These are phyloP conservation scores for Heliconius nattereri DNA, from an alignment of 1,140 invertebrate genomes.

Conservation along the genomic window DNA sequence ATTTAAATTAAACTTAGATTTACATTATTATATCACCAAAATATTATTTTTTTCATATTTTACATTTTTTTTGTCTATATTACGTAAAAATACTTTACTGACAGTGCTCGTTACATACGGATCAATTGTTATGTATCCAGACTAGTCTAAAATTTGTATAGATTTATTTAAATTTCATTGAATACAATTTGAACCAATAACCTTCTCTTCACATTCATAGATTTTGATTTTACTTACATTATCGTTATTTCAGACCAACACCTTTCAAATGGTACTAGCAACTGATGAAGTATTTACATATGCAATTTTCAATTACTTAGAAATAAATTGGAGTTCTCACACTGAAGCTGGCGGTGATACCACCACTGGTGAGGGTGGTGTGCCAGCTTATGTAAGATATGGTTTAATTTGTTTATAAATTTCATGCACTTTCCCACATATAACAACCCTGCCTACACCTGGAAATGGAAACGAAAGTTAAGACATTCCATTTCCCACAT, in stretches of 20 bases:
- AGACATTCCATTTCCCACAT: no score
- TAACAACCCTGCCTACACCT: no score
- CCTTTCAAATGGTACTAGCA: slow-evolving; percentile 95
- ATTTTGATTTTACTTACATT: background rate
- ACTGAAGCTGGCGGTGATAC: slow-evolving; percentile 95
- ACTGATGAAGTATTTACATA: slow-evolving; percentile 97
- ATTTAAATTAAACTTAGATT: background rate
- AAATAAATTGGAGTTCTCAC: slow-evolving; percentile 94
- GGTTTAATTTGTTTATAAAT: background rate
- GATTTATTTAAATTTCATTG: no score
- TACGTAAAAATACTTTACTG: no score
- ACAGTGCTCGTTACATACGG: no score
- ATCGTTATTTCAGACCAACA: slow-evolving; percentile 88
- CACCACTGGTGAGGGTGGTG: slow-evolving; percentile 91
- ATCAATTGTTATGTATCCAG: no score
- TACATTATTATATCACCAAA: background rate
- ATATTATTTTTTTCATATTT: background rate
- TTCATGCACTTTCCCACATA: no score
- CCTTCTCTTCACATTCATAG: no score
- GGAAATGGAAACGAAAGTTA: no score
- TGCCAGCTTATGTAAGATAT: slow-evolving; percentile 90
- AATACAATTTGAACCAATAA: no score
- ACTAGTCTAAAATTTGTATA: no score
- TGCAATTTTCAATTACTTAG: slow-evolving; percentile 95
- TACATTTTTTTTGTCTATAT: no score